Evolutionary conservation across 2,888 invertebrate species (phyloP), one percentile per base, ranked within the genome.

Genomic region (Papilio elwesi): DNA sequence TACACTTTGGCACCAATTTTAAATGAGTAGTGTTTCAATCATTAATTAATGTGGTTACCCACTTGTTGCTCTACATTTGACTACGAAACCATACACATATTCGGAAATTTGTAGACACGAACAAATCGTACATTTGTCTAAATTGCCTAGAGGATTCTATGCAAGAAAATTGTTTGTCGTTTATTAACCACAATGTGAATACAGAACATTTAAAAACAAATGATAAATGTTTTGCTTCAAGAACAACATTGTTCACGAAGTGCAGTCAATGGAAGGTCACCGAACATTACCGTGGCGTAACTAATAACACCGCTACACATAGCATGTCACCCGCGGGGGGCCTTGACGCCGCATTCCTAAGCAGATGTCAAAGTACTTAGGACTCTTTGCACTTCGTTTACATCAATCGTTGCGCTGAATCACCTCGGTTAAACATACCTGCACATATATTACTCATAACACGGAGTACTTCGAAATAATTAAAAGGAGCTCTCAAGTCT

Each of bases 341-440:
- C 87, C 86, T 87, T 86, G 90, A 86, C 82, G 85, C 87, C 87
- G 80, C 91, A 92, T 92, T 91, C 92, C 88, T 81, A 77, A 82
- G 83, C 82, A 87, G 87, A 89, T 90, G 91, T 89, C 91, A 88
- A 87, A 89, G 87, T 88, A 90, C 86, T 89, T 86, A 86, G 83
- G 83, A 81, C 78, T 78, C 76, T 57, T 71, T 80, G 78, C 77
- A 75, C 76, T 74, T 75, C 78, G 80, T 77, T 77, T 78, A 79
- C 77, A 78, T 70, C 77, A 72, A 65, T 70, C 64, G 69, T 66
- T 66, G 62, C 63, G 64, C 59, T 78, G 76, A 79, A 71, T 76
- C 78, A 78, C 63, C 47, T 68, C 36, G 26, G 66, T 76, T 51
- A 62, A 38, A 59, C 12, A 62, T 52, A 67, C 12, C 49, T 65